These are phyloP conservation scores for Rhabdophis nuchalis DNA, from an alignment of 2,797 vertebrate genomes.

Conservation along the genomic window DNA sequence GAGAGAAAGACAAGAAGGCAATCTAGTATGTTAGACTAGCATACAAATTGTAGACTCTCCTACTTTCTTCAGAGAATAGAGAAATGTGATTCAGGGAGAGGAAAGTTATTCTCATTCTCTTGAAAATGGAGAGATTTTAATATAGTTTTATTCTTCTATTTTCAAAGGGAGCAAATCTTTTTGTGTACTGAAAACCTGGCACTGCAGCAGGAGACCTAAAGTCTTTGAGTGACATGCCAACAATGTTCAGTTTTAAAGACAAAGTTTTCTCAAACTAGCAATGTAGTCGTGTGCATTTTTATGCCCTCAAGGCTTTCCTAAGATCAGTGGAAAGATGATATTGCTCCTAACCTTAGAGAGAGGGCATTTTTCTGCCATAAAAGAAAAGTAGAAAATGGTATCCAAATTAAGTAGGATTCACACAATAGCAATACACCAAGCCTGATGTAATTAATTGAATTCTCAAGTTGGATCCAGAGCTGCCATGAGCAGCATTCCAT, in stretches of 20 bases:
- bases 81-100: neutral
- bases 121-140: neutral
- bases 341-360: neutral
- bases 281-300: neutral
- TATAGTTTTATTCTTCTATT: neutral
- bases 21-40: neutral
- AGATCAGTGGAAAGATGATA: neutral
- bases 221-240: neutral
- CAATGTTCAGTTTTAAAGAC: neutral
- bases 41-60: rapidly evolving
- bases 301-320: neutral
- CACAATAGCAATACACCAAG: neutral
- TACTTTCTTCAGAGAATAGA: conserved; percentile 5
- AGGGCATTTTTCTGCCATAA: too few relatives aligned
- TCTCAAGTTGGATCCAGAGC: neutral
- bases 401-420: neutral
- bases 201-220: neutral
- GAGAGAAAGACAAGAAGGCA: conserved; percentile 33
- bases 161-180: neutral
- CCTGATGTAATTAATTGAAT: neutral
- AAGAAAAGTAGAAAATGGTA: neutral
- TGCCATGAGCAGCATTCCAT: neutral
- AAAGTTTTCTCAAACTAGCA: neutral
- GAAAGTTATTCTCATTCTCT: neutral
- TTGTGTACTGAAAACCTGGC: neutral